Evolutionary conservation across 2,797 vertebrate species (phyloP).

Genomic region (Ctenosaura bakeri): DNA sequence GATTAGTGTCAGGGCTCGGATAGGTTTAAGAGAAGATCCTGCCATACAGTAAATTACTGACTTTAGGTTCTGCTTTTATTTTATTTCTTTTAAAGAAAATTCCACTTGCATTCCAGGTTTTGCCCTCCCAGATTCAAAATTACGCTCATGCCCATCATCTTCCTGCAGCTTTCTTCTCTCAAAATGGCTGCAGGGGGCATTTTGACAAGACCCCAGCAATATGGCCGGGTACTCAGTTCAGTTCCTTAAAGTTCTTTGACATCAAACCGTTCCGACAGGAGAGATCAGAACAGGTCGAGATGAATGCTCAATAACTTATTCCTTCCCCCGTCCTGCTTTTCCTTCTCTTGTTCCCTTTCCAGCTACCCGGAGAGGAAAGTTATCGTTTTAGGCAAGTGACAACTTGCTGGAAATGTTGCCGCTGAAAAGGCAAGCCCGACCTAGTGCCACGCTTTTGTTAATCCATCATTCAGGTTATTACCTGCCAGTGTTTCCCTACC

Average conservation of each 20-base stretch:
- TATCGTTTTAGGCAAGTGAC: constrained; percentile 68
- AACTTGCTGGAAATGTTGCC: constrained; percentile 74
- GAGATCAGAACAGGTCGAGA: constrained; percentile 48
- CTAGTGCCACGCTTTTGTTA: constrained; percentile 68
- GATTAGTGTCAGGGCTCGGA: constrained; percentile 68
- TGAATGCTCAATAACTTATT: constrained; percentile 36
- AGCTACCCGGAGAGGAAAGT: constrained; percentile 54
- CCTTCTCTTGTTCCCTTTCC: constrained; percentile 44
- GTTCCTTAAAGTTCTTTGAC: not conserved
- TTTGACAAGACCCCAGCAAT: not conserved
- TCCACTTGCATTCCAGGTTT: constrained; percentile 67
- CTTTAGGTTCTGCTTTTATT: constrained; percentile 52
- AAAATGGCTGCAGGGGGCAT: not conserved
- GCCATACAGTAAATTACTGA: constrained; percentile 65
- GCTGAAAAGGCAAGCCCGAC: constrained; percentile 73
- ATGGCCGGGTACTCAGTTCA: not conserved
- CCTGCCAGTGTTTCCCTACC: constrained; percentile 71
- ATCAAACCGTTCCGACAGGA: not conserved
- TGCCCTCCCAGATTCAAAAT: constrained; percentile 24
- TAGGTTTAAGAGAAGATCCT: constrained; percentile 61
- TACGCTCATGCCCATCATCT: not conserved
- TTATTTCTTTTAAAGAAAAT: constrained; percentile 54
- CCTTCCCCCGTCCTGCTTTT: not conserved
- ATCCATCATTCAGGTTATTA: constrained; percentile 68
- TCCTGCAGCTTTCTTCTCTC: not conserved